Evolutionary conservation across 2,113 vertebrate species (phyloP).

Genomic region (Phyllostomus hastatus): DNA sequence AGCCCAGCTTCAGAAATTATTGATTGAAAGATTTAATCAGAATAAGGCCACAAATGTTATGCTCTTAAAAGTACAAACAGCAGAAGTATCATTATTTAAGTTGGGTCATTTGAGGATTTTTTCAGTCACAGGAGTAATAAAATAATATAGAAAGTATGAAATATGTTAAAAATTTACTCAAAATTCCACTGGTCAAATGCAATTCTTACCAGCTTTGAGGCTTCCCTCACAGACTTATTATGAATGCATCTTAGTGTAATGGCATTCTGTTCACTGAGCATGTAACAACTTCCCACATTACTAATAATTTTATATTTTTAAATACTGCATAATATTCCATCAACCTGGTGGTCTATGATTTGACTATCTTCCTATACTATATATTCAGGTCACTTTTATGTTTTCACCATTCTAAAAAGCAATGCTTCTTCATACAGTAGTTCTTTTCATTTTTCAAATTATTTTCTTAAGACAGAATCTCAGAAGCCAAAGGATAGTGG

Average conservation of each 20-base stretch:
- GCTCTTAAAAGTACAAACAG: not conserved
- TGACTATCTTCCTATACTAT: not conserved
- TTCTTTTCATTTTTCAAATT: not conserved
- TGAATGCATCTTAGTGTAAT: not conserved
- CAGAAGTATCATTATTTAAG: not conserved
- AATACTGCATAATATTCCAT: not conserved
- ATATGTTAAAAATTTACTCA: not conserved
- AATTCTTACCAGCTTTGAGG: not conserved
- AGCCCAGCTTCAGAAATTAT: not conserved
- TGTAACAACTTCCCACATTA: not conserved
- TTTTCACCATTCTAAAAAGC: not conserved
- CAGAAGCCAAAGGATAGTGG: not conserved
- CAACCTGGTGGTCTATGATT: not conserved
- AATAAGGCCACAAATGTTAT: not conserved
- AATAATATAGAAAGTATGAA: not conserved
- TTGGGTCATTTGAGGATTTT: not conserved
- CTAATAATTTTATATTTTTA: not conserved
- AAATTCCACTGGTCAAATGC: not conserved
- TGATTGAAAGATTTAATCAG: not conserved
- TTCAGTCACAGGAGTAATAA: not conserved
- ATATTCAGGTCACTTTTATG: not conserved
- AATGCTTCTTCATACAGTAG: not conserved
- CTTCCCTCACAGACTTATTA: not conserved
- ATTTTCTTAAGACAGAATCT: conserved; percentile 3
- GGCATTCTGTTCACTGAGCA: not conserved